phyloP scores from a whole-genome alignment of 2,113 vertebrate species.

The Podocnemis expansa region DNA sequence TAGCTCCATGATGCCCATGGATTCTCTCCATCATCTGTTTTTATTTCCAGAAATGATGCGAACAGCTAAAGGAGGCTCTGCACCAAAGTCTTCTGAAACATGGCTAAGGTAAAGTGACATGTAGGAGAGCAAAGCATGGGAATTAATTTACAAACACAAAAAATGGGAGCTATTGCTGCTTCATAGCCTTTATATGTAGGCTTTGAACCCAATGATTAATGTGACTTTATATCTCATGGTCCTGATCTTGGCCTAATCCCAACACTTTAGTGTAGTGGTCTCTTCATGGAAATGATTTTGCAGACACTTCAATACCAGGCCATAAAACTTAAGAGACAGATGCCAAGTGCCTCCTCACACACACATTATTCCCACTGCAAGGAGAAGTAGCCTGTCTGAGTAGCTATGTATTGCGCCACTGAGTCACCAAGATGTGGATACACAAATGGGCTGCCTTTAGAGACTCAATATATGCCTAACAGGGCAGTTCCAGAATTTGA shows the following conservation, averaged over 20 bases:
- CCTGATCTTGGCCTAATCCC: background rate
- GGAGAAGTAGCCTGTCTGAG: rapidly evolving
- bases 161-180: background rate
- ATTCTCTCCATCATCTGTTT: background rate
- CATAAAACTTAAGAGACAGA: background rate
- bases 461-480: rapidly evolving
- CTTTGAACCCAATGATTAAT: background rate
- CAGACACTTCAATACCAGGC: background rate
- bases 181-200: background rate
- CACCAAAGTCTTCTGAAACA: background rate
- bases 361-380: background rate
- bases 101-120: background rate
- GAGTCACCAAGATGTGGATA: background rate
- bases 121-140: background rate
- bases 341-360: background rate
- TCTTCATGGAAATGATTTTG: background rate
- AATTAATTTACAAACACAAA: background rate
- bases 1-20: background rate
- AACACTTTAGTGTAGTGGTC: background rate
- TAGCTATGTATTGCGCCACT: rapidly evolving
- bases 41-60: background rate
- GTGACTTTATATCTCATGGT: background rate
- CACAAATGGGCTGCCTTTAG: too few relatives aligned
- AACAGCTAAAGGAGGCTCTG: background rate
- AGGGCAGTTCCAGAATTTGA: background rate